These are phyloP conservation scores for Panurus biarmicus DNA, from an alignment of 2,113 vertebrate genomes.

Conservation along the genomic window DNA sequence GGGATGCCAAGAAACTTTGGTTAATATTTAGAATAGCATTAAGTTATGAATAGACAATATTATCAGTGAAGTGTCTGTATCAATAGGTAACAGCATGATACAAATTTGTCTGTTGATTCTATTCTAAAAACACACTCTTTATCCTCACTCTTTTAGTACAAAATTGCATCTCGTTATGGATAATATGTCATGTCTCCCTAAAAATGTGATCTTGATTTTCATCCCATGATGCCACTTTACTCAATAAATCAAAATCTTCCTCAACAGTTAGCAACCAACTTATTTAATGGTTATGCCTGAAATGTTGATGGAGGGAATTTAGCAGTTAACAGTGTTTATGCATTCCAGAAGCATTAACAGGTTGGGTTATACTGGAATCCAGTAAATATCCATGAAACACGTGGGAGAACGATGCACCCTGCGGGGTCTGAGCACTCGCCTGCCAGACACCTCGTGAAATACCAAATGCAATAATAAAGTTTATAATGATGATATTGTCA, in stretches of 20 bases:
- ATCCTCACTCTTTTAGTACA: not conserved
- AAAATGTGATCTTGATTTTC: slow-evolving; percentile 26
- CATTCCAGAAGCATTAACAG: slow-evolving; percentile 71
- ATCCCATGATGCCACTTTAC: not conserved
- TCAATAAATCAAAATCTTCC: slow-evolving; percentile 15
- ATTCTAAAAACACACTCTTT: not conserved
- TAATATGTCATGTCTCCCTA: slow-evolving; percentile 7
- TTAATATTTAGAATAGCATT: not conserved
- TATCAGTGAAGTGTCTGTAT: not conserved
- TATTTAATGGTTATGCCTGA: slow-evolving; percentile 26
- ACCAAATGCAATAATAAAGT: slow-evolving; percentile 59
- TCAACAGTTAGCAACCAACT: not conserved
- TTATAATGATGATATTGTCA: slow-evolving; percentile 15
- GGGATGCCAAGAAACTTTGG: not conserved
- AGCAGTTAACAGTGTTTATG: slow-evolving; percentile 64
- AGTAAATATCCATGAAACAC: slow-evolving; percentile 28
- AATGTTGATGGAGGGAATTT: slow-evolving; percentile 21
- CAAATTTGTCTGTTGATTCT: not conserved
- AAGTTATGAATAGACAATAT: not conserved
- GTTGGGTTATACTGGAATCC: slow-evolving; percentile 61
- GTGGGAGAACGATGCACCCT: not conserved
- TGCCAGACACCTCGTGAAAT: slow-evolving; percentile 56
- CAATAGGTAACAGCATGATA: not conserved
- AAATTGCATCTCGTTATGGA: not conserved
- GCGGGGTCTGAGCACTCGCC: slow-evolving; percentile 21